Conservation (phyloP, 2,113 vertebrate genomes). For the Atractosteus spatula region DNA sequence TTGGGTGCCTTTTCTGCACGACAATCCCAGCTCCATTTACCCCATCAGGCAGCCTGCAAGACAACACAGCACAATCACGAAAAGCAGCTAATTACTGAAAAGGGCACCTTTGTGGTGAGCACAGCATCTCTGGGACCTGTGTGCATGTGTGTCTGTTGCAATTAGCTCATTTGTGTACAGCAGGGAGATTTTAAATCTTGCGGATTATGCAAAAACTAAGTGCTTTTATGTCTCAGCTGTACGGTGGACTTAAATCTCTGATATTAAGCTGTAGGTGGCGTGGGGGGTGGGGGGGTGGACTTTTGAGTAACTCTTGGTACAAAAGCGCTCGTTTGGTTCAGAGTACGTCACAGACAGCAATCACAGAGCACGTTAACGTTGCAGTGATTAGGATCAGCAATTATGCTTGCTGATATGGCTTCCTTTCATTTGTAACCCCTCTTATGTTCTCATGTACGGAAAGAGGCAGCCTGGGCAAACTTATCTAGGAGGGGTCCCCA, state of each 20-base stretch:
- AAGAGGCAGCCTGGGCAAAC: no score
- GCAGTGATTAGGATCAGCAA: no score
- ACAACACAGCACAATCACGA: background rate
- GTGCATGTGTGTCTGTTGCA: background rate
- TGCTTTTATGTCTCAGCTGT: background rate
- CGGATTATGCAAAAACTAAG: background rate
- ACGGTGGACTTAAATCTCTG: background rate
- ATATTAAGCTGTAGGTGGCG: no score
- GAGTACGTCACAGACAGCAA: no score
- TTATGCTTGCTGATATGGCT: no score
- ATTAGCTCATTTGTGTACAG: background rate
- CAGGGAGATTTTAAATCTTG: background rate
- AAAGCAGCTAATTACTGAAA: background rate
- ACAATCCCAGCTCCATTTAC: background rate
- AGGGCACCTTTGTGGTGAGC: background rate
- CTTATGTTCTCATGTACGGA: no score
- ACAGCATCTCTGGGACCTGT: background rate
- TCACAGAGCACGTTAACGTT: no score
- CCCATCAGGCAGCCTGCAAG: background rate
- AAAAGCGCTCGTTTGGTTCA: no score
- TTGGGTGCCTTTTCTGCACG: background rate
- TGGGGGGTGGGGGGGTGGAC: no score
- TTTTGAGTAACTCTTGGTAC: no score
- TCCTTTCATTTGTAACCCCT: no score
- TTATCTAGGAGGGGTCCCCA: no score